Evolutionary conservation across 2,797 vertebrate species (phyloP).

Genomic region (Anniella stebbinsi): DNA sequence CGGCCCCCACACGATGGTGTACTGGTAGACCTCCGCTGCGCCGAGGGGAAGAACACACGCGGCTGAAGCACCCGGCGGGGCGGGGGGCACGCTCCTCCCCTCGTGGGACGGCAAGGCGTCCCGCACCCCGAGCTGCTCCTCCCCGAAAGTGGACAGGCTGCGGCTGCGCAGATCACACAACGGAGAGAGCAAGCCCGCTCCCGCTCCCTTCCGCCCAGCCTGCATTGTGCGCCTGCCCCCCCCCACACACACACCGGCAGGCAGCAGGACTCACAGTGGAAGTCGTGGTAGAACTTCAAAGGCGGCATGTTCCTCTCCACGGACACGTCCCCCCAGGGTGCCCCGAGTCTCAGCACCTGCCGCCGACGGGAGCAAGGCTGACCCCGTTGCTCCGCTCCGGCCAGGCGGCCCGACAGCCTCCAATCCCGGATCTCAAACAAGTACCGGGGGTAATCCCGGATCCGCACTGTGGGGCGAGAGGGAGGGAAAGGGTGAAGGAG

Average conservation of each 20-base stretch:
- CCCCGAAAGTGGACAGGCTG: neutral
- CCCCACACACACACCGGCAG: accelerated
- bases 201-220: neutral
- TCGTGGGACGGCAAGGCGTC: no score
- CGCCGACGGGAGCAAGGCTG: conserved; percentile 88
- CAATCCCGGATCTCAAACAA: conserved; percentile 97
- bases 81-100: neutral
- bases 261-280: conserved; percentile 87
- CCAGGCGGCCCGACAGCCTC: conserved; percentile 90
- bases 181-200: neutral
- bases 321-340: conserved; percentile 90
- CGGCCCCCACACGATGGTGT: conserved; percentile 97
- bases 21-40: conserved; percentile 92
- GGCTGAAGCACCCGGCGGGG: neutral
- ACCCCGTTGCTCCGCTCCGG: conserved; percentile 92
- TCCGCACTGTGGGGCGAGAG: conserved; percentile 84
- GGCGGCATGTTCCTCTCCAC: conserved; percentile 96
- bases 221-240: accelerated
- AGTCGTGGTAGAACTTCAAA: conserved; percentile 96
- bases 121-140: neutral
- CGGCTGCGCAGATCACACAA: neutral
- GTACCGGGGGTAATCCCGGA: conserved; percentile 96
- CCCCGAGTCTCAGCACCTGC: conserved; percentile 87
- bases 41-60: neutral
- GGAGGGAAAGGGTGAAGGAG: neutral